A percentile compares a stretch with the other conserved stretches of the same genome.
These are phyloP conservation scores for Macrochelys suwanniensis DNA, from an alignment of 2,797 vertebrate genomes.

Conservation along the genomic window DNA sequence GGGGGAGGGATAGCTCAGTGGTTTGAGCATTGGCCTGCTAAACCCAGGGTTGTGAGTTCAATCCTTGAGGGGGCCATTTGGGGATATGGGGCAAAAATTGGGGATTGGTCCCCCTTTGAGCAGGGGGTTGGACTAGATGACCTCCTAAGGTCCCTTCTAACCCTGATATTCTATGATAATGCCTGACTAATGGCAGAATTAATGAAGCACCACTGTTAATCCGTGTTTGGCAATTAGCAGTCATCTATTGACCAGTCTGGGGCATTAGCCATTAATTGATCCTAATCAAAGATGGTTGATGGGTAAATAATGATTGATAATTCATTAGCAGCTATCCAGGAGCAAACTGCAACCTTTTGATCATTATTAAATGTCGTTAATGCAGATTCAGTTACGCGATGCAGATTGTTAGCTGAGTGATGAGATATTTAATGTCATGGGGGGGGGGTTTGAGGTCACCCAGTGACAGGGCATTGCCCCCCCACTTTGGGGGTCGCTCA, in stretches of 20 bases:
- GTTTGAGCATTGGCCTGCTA: too few species aligned
- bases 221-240: neutral
- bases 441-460: neutral
- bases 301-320: accelerated
- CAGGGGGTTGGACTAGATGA: too few species aligned
- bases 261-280: neutral
- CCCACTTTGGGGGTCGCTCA: neutral
- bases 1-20: too few species aligned
- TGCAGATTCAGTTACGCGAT: neutral
- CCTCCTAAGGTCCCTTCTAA: too few species aligned
- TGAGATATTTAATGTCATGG: neutral
- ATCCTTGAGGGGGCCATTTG: too few species aligned
- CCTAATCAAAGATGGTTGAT: neutral
- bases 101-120: too few species aligned
- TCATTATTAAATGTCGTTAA: neutral
- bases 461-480: neutral
- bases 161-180: too few species aligned
- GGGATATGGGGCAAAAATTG: too few species aligned
- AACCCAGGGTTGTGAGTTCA: too few species aligned
- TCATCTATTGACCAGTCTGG: neutral
- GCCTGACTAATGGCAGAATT: neutral
- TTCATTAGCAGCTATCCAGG: neutral
- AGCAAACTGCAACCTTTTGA: neutral
- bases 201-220: neutral
- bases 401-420: neutral